Evolutionary conservation across 2,797 vertebrate genomes (phyloP), one percentile per base, ranked within the genome.

Genomic region (Manis crassicaudata): DNA sequence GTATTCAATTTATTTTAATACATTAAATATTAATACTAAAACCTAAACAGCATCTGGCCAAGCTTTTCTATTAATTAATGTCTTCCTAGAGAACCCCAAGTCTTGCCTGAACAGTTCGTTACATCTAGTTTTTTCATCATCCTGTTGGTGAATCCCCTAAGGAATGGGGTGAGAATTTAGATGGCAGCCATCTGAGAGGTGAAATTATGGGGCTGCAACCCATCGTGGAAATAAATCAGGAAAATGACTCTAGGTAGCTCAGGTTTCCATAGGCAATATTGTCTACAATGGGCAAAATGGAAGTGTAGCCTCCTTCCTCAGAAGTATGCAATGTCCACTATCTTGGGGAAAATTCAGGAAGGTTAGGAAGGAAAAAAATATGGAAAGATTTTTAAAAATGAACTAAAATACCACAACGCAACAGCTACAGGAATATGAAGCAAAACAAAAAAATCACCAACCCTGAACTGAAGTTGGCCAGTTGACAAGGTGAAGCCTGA

Each of bases 11-110:
- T 54, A 83, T 75, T 88, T 83, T 52, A 68, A 81, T 70, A 90
- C 58, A 54, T 9, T 80, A 75, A 94, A 92, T 84, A 65, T 79
- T 80, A 92, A 58, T 73, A 20, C 72, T 84, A 90, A 56, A 79
- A 70, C 21, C 82, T 65, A 87, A 88, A n/a, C 21, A 80, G 56
- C 6, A 60, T 52, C 11, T n/a, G 23, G 7, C 35, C 77, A 62
- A 62, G 94, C 13, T 67, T 81, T 89, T 75, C 37, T 73, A 23
- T 62, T 73, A 35, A 35, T 83, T 52, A 65, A 60, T 40, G 7
- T 67, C 29, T 90, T 25, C 18, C 14, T n/a, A 79, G 29, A n/a
- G 20, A 90, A 37, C 4, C 40, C 20, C 37, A 50, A 76, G 68
- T 10, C 46, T 95, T 80, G 7, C 23, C 21, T 79, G 88, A 54